phyloP scores from a whole-genome alignment of 2,113 vertebrate genomes.

The Micronycteris hirsuta region DNA sequence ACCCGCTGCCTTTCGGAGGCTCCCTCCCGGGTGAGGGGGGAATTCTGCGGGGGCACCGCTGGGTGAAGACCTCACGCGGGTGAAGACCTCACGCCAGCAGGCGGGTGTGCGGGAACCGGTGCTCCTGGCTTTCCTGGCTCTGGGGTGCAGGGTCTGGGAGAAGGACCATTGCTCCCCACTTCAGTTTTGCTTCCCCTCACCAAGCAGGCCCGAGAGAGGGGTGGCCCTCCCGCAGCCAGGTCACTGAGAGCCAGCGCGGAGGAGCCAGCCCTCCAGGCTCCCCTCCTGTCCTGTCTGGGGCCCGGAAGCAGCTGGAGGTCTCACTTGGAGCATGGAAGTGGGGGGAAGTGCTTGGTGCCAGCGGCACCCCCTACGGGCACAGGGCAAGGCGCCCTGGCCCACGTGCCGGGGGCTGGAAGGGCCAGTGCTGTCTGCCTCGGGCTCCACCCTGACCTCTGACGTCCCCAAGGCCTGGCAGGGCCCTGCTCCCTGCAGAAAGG shows the following conservation, averaged over 20 bases:
- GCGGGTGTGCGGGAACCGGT: background rate
- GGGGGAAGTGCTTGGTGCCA: too few species aligned
- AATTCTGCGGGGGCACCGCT: background rate
- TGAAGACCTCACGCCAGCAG: too few species aligned
- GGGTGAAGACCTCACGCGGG: too few species aligned
- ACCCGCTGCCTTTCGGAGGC: background rate
- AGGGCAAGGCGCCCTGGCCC: background rate
- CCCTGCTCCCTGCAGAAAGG: background rate
- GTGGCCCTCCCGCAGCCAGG: background rate
- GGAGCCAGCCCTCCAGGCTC: too few species aligned
- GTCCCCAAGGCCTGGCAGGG: background rate
- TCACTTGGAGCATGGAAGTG: background rate
- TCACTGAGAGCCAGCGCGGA: background rate
- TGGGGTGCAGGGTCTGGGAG: background rate
- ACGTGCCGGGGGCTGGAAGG: background rate
- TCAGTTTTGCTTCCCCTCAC: background rate
- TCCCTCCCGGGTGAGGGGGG: background rate
- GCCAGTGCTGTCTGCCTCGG: too few species aligned
- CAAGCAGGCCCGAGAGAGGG: background rate
- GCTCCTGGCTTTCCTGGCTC: background rate
- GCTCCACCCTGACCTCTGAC: background rate
- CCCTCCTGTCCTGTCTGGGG: background rate
- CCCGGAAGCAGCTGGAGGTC: background rate
- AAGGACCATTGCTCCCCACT: background rate
- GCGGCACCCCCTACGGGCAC: accelerated